Percentiles rank a stretch among this genome's conserved stretches.
phyloP scores from a whole-genome alignment of 1,140 invertebrate genomes.

The Chironomus tepperi region DNA sequence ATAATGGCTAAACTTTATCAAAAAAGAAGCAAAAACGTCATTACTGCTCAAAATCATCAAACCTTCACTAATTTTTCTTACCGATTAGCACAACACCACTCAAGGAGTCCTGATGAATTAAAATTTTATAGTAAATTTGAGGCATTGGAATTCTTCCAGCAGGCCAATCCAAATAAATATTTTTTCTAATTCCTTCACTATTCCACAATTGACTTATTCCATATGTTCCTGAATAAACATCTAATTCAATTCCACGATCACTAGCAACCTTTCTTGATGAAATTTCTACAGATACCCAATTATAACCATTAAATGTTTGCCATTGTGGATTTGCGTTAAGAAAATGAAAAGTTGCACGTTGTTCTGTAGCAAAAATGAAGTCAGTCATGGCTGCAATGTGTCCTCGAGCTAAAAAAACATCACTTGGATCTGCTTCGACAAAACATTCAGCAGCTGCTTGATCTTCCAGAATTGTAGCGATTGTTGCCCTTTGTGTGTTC shows the following conservation, averaged over 20 bases:
- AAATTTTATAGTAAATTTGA: constrained; percentile 51
- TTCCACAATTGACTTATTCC: constrained; percentile 42
- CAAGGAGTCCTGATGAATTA: constrained; percentile 44
- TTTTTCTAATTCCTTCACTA: constrained; percentile 33
- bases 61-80: too few species aligned
- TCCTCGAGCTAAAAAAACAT: constrained; percentile 36
- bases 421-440: constrained; percentile 33
- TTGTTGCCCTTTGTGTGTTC: background rate
- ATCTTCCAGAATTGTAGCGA: constrained; percentile 27
- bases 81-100: constrained; percentile 50
- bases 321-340: constrained; percentile 44
- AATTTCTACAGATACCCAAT: constrained; percentile 44
- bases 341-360: constrained; percentile 43
- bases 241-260: constrained; percentile 32
- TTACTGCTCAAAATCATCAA: too few species aligned
- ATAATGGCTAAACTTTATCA: too few species aligned
- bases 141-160: constrained; percentile 45
- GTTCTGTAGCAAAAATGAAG: constrained; percentile 40
- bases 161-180: constrained; percentile 42
- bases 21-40: too few species aligned
- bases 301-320: constrained; percentile 44
- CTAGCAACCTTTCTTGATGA: constrained; percentile 35
- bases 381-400: constrained; percentile 43
- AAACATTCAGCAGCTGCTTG: background rate
- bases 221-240: constrained; percentile 47